Conservation (phyloP, 2,797 vertebrate species). For the Neosilurus hyrtlii region DNA sequence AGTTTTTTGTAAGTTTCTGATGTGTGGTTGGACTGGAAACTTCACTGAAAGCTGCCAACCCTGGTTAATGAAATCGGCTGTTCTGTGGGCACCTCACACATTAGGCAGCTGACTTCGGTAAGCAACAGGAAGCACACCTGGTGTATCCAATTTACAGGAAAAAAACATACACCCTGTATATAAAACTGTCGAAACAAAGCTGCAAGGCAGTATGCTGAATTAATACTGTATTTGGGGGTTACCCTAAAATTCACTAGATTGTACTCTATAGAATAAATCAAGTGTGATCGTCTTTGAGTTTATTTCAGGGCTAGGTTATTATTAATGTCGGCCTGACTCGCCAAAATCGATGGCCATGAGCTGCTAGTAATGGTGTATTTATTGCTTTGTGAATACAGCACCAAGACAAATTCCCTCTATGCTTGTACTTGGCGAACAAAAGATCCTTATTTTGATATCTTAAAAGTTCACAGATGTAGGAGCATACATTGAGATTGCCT, state of each 20-base stretch:
- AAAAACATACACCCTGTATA: neutral
- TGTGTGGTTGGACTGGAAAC: neutral
- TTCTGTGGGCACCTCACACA: no score
- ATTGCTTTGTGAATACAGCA: neutral
- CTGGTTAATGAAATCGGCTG: neutral
- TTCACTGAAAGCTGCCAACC: neutral
- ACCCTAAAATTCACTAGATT: neutral
- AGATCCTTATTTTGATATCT: neutral
- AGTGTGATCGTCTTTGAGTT: neutral
- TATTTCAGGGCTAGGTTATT: neutral
- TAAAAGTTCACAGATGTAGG: neutral
- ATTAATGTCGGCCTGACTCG: neutral
- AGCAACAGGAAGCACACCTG: neutral
- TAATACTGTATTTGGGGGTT: neutral
- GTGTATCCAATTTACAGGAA: neutral
- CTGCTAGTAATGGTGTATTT: constrained; percentile 5
- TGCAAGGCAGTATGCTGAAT: neutral
- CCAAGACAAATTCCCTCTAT: neutral
- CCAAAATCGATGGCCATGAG: neutral
- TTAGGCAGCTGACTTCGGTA: neutral
- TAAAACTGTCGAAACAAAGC: neutral
- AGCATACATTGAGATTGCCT: neutral
- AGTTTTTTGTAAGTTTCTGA: neutral
- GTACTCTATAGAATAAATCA: no score
- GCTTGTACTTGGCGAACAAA: neutral